A percentile compares a stretch with the other conserved stretches of the same genome.
These are phyloP conservation scores for Tetramorium alpestre DNA, from an alignment of 1,140 invertebrate species.

Conservation along the genomic window DNA sequence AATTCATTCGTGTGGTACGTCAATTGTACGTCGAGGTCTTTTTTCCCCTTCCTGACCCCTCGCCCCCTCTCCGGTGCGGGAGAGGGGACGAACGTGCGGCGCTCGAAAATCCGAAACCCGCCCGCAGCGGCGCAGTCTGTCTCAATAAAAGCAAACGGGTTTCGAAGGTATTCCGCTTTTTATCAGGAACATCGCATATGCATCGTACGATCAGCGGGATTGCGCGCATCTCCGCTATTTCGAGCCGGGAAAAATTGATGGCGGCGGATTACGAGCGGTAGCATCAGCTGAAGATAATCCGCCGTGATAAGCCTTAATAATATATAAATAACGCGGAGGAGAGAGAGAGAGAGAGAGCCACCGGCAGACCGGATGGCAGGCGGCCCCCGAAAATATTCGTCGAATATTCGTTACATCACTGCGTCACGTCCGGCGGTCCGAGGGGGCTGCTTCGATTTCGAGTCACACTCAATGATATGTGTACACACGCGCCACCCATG, in stretches of 20 bases:
- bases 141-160: conserved; percentile 67
- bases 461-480: conserved; percentile 77
- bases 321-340: conserved; percentile 57
- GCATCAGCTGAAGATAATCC: neutral
- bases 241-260: conserved; percentile 49
- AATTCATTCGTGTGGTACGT: conserved; percentile 55
- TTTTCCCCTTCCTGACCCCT: neutral
- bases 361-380: neutral
- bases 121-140: conserved; percentile 52
- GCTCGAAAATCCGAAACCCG: conserved; percentile 42
- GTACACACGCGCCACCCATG: conserved; percentile 71
- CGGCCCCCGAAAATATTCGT: conserved; percentile 55
- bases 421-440: conserved; percentile 62
- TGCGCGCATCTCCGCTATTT: neutral
- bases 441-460: conserved; percentile 71
- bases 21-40: conserved; percentile 23
- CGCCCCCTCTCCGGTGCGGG: neutral
- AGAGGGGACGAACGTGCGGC: neutral
- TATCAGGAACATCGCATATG: conserved; percentile 49
- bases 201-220: conserved; percentile 46
- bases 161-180: conserved; percentile 61
- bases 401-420: conserved; percentile 60
- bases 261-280: neutral
- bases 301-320: conserved; percentile 34
- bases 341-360: too few relatives aligned